phyloP scores from a whole-genome alignment of 1,140 invertebrate species.

The Drusus annulatus region DNA sequence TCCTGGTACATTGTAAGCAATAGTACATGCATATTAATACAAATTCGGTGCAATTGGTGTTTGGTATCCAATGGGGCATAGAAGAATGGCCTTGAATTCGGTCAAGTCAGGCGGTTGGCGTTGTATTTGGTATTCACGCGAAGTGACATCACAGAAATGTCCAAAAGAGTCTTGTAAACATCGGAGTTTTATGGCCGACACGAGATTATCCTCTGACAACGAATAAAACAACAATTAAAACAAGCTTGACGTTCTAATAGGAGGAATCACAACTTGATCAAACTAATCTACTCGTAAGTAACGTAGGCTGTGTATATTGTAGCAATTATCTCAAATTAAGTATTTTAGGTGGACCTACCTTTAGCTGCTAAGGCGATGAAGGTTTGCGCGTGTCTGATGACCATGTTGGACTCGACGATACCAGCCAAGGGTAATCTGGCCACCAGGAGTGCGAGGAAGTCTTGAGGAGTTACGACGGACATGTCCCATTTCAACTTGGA shows the following conservation, averaged over 20 bases:
- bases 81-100: slow-evolving; percentile 41
- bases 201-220: slow-evolving; percentile 32
- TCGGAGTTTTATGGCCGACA: slow-evolving; percentile 12
- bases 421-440: slow-evolving; percentile 72
- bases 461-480: slow-evolving; percentile 83
- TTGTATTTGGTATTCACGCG: slow-evolving; percentile 30
- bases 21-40: too few relatives aligned
- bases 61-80: slow-evolving; percentile 6
- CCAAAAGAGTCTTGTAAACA: slow-evolving; percentile 38
- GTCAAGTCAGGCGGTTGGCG: slow-evolving; percentile 32
- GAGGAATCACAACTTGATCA: not conserved
- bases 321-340: not conserved
- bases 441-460: slow-evolving; percentile 84
- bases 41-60: not conserved
- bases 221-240: slow-evolving; percentile 7
- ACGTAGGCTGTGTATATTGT: not conserved
- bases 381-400: slow-evolving; percentile 83
- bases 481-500: slow-evolving; percentile 88
- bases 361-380: slow-evolving; percentile 85
- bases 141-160: slow-evolving; percentile 51
- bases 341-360: slow-evolving; percentile 72
- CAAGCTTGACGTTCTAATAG: not conserved
- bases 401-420: slow-evolving; percentile 75
- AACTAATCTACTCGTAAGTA: too few relatives aligned
- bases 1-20: too few relatives aligned